Evolutionary conservation across 53 echinoderm and acorn worm genomes (phyloP).

Genomic region (Stichopus horrens): DNA sequence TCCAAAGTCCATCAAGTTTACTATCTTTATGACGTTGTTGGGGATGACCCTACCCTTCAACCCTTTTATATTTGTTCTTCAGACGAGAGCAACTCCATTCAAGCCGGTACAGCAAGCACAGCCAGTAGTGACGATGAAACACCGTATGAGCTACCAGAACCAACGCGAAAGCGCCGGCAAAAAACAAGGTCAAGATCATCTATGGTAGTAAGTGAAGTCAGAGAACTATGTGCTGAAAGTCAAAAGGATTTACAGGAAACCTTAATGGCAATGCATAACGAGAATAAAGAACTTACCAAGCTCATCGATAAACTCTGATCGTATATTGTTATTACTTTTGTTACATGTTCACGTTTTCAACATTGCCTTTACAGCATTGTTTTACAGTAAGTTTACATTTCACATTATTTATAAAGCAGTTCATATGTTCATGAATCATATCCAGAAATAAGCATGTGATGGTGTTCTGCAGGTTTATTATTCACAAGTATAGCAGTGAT

Average conservation of each 20-base stretch:
- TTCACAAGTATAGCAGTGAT: too few species aligned
- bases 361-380: background rate
- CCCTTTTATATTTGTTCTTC: conserved; percentile 4
- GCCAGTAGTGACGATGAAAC: conserved; percentile 17
- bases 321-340: background rate
- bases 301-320: background rate
- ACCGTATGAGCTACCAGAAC: background rate
- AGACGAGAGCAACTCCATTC: background rate
- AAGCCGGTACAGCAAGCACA: background rate
- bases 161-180: background rate
- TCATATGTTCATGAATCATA: background rate
- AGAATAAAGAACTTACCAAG: background rate
- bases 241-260: conserved; percentile 16
- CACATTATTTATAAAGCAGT: background rate
- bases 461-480: too few species aligned
- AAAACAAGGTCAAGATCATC: conserved; percentile 3
- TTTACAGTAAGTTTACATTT: background rate
- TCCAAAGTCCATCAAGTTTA: conserved; percentile 22
- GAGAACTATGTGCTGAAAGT: conserved; percentile 3
- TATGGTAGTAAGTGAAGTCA: conserved; percentile 9
- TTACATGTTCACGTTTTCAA: background rate
- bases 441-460: too few species aligned
- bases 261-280: background rate
- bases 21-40: conserved; percentile 23
- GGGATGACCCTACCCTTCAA: conserved; percentile 34